phyloP scores from a whole-genome alignment of 2,113 vertebrate species.

The Colistium nudipinnis region DNA sequence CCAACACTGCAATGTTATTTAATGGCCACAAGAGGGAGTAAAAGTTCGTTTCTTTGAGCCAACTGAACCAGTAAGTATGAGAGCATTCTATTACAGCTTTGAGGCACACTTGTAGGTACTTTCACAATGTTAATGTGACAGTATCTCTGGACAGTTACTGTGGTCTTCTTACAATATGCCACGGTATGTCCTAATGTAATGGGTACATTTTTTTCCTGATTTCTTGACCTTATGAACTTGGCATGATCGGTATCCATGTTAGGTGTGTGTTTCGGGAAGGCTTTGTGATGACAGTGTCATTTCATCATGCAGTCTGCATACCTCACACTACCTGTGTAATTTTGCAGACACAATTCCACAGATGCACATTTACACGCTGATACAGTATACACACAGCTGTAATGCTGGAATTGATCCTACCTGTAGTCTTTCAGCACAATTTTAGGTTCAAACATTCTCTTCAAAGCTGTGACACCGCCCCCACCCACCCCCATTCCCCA shows the following conservation, averaged over 20 bases:
- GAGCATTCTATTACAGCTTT: neutral
- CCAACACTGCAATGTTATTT: conserved; percentile 11
- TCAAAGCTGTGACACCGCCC: conserved; percentile 68
- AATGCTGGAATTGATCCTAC: conserved; percentile 47
- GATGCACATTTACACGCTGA: conserved; percentile 19
- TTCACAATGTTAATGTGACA: neutral
- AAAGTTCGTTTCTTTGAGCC: neutral
- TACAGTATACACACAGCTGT: conserved; percentile 72
- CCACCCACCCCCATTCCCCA: neutral
- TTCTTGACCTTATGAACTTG: neutral
- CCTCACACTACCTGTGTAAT: conserved; percentile 6
- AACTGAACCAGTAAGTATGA: neutral
- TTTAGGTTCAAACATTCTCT: conserved; percentile 68
- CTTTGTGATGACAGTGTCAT: conserved; percentile 19
- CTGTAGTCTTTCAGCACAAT: conserved; percentile 71
- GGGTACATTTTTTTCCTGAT: neutral
- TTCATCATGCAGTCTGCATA: conserved; percentile 34
- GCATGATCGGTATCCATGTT: conserved; percentile 1
- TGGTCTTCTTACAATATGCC: neutral
- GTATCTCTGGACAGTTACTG: neutral
- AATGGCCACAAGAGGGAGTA: conserved; percentile 56
- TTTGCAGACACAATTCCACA: conserved; percentile 6
- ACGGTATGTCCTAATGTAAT: neutral
- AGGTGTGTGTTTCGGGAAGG: neutral
- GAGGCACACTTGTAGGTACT: neutral